phyloP scores from a whole-genome alignment of 1,140 invertebrate genomes.

The Zaprionus capensis region DNA sequence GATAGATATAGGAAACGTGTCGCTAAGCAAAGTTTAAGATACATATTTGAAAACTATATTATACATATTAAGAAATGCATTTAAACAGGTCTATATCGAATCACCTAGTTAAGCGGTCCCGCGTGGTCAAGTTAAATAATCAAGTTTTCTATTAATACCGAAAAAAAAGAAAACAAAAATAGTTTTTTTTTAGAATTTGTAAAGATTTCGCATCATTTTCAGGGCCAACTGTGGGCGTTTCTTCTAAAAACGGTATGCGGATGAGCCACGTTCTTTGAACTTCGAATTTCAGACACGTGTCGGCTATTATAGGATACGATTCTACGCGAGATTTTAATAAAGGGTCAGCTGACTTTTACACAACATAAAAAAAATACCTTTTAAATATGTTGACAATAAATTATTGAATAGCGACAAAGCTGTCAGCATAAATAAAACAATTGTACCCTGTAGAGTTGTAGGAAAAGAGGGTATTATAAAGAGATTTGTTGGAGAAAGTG shows the following conservation, averaged over 20 bases:
- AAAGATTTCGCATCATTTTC: constrained; percentile 35
- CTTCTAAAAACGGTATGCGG: constrained; percentile 6
- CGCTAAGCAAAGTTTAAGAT: not conserved
- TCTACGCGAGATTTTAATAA: not conserved
- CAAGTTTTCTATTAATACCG: not conserved
- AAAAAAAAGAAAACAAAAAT: constrained; percentile 1
- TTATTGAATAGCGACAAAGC: not conserved
- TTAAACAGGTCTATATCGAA: not conserved
- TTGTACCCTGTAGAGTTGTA: not conserved
- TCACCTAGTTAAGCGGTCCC: not conserved
- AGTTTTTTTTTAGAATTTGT: constrained; percentile 12
- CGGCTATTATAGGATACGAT: not conserved
- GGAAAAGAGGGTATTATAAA: not conserved
- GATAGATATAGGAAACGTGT: not conserved
- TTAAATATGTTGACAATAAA: not conserved
- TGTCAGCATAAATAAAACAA: not conserved
- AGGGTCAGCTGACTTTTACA: not conserved
- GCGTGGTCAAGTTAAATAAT: not conserved
- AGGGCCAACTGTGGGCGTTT: constrained; percentile 17
- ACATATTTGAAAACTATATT: not conserved
- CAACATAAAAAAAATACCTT: not conserved
- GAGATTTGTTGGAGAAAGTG: not conserved
- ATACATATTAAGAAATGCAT: not conserved
- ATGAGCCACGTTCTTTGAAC: not conserved
- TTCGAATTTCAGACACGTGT: not conserved